Evolutionary conservation across 2,888 invertebrate genomes (phyloP).

Genomic region (Neoaliturus tenellus): DNA sequence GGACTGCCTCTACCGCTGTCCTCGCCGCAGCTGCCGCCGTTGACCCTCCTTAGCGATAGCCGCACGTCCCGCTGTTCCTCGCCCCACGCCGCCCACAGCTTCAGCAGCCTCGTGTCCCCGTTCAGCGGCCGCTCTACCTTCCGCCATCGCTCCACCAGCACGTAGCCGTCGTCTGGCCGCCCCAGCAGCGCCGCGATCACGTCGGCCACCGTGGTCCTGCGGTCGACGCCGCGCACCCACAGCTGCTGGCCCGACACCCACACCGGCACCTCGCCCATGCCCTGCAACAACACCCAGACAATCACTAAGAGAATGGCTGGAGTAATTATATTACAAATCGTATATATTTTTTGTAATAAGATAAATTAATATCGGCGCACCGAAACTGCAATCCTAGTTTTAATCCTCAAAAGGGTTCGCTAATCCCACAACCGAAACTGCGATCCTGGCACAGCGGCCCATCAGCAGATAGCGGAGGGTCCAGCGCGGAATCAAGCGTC

Average conservation of each 20-base stretch:
- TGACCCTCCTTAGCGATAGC: constrained; percentile 72
- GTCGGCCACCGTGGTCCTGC: constrained; percentile 87
- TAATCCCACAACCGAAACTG: too few relatives aligned
- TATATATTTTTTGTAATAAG: too few relatives aligned
- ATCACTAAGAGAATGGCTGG: too few relatives aligned
- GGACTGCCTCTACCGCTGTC: constrained; percentile 70
- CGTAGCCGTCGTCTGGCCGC: constrained; percentile 77
- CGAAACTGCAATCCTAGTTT: too few relatives aligned
- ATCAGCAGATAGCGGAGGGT: too few relatives aligned
- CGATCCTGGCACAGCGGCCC: too few relatives aligned
- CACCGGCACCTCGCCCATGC: constrained; percentile 79
- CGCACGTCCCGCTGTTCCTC: constrained; percentile 79
- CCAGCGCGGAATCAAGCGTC: too few relatives aligned
- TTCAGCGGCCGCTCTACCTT: constrained; percentile 85
- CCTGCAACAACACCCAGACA: constrained; percentile 4
- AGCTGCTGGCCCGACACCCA: constrained; percentile 85
- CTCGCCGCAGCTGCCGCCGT: constrained; percentile 69
- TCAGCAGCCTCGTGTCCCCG: constrained; percentile 83
- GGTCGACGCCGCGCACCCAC: constrained; percentile 87
- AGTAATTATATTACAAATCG: too few relatives aligned
- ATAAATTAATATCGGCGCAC: too few relatives aligned
- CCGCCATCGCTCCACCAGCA: constrained; percentile 86
- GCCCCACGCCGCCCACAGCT: constrained; percentile 90
- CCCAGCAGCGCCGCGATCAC: constrained; percentile 83
- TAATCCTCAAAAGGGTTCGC: too few relatives aligned